phyloP scores from a whole-genome alignment of 2,888 invertebrate species.

The Erebia ligea region DNA sequence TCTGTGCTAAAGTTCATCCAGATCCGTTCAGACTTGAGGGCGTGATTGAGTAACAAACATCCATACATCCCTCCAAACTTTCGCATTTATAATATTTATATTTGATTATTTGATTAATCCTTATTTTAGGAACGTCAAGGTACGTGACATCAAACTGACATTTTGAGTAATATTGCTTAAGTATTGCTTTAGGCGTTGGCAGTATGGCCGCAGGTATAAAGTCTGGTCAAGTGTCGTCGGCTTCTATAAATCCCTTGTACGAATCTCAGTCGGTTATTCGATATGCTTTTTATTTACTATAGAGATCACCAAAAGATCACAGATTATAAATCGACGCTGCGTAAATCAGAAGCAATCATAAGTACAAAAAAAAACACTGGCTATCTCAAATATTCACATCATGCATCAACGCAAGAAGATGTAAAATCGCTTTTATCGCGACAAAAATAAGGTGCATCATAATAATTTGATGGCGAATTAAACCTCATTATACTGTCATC shows the following conservation, averaged over 20 bases:
- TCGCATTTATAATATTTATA: too few species aligned
- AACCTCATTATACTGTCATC: conserved; percentile 1
- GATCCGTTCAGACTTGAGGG: too few species aligned
- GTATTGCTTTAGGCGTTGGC: too few species aligned
- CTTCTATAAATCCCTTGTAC: background rate
- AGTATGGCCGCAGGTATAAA: too few species aligned
- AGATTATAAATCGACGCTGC: conserved; percentile 5
- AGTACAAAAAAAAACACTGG: background rate
- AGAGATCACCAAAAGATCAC: background rate
- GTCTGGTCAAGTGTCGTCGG: background rate
- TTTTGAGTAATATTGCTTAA: too few species aligned
- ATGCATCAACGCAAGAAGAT: background rate
- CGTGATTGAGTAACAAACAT: too few species aligned
- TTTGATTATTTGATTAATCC: too few species aligned
- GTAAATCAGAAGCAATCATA: conserved; percentile 13
- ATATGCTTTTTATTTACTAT: background rate
- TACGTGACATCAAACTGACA: too few species aligned
- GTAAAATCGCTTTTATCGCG: background rate
- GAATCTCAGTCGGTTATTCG: background rate
- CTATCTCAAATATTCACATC: background rate
- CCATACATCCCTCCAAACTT: too few species aligned
- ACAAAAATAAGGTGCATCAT: conserved; percentile 9
- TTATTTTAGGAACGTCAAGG: too few species aligned
- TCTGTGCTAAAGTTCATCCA: too few species aligned
- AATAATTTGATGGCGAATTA: background rate